These are phyloP conservation scores for Andrena dorsata DNA, from an alignment of 2,888 invertebrate genomes.

Conservation along the genomic window DNA sequence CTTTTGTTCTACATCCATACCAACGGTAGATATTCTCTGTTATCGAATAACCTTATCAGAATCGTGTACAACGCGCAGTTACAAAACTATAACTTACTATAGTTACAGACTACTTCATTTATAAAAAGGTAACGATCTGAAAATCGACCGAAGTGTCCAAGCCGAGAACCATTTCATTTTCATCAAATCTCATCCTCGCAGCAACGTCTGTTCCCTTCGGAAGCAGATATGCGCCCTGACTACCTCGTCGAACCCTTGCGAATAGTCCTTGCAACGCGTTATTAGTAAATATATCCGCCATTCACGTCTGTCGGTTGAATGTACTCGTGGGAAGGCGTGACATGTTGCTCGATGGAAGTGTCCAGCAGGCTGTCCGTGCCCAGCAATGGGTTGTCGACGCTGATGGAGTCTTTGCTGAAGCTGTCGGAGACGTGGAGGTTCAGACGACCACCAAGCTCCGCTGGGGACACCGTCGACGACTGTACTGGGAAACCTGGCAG, in stretches of 20 bases:
- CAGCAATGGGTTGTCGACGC: slow-evolving; percentile 57
- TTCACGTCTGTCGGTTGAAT: slow-evolving; percentile 72
- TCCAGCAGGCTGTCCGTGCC: neutral
- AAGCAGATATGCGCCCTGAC: neutral
- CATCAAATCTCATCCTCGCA: neutral
- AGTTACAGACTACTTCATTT: neutral
- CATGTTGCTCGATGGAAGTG: neutral
- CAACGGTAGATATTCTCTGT: neutral
- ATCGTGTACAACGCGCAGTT: neutral
- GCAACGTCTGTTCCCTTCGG: neutral
- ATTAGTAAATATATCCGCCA: slow-evolving; percentile 81
- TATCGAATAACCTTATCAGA: neutral
- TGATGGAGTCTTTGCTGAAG: slow-evolving; percentile 52
- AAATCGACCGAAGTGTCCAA: neutral
- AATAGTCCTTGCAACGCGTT: neutral
- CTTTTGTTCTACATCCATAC: neutral
- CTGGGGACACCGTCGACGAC: neutral
- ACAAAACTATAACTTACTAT: neutral
- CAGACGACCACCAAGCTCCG: neutral
- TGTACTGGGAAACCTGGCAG: neutral
- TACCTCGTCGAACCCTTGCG: neutral
- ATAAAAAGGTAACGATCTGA: neutral
- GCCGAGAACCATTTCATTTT: neutral
- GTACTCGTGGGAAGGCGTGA: slow-evolving; percentile 46
- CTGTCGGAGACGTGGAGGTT: neutral